Conservation (phyloP, 2,888 invertebrate species). For the Aleiodes leptofemur region DNA sequence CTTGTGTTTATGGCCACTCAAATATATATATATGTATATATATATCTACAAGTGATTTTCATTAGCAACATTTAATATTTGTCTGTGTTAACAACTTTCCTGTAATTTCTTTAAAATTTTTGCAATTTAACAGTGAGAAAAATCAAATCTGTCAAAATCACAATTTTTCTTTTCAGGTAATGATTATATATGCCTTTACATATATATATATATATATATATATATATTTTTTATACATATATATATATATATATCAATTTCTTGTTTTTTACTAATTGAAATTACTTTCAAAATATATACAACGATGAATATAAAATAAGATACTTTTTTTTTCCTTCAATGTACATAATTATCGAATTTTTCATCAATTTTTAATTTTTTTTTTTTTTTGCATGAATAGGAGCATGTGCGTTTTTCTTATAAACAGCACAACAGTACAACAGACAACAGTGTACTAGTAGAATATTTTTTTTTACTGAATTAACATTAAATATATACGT, state of each 20-base stretch:
- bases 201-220: no score
- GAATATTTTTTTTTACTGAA: conserved; percentile 71
- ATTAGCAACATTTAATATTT: no score
- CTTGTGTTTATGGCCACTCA: no score
- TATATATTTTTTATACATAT: no score
- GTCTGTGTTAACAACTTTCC: no score
- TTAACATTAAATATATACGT: conserved; percentile 68
- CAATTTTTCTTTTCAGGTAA: conserved; percentile 18
- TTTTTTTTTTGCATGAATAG: conserved; percentile 33
- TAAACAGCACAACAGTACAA: conserved; percentile 66
- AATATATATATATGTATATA: no score
- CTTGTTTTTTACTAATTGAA: conserved; percentile 63
- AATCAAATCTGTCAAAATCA: no score
- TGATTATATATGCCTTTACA: conserved; percentile 13
- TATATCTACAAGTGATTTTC: no score
- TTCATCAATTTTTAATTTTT: conserved; percentile 44
- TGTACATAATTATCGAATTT: conserved; percentile 64
- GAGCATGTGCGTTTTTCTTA: conserved; percentile 53
- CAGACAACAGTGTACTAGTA: conserved; percentile 73
- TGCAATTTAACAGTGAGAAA: no score
- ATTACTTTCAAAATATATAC: conserved; percentile 70
- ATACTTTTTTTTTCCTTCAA: conserved; percentile 67
- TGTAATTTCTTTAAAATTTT: no score
- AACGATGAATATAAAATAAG: conserved; percentile 73
- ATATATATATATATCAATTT: conserved; percentile 3